These are phyloP conservation scores for Rhipidura dahli DNA, from an alignment of 2,113 vertebrate genomes.

Conservation along the genomic window DNA sequence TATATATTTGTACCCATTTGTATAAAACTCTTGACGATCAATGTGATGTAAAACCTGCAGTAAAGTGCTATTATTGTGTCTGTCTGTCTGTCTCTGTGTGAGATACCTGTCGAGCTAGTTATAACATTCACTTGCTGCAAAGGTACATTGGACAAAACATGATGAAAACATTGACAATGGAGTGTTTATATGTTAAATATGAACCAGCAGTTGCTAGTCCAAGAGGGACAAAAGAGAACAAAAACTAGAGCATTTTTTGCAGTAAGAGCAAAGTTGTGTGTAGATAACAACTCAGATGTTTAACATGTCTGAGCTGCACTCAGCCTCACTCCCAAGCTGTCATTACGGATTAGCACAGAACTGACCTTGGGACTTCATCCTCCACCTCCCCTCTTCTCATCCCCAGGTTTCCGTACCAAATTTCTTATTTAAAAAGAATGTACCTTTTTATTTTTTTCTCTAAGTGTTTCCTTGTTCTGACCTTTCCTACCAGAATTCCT, in stretches of 20 bases:
- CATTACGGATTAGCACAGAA: neutral
- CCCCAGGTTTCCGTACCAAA: neutral
- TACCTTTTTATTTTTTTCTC: neutral
- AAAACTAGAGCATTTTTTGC: neutral
- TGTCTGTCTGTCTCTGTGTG: neutral
- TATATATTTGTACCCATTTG: neutral
- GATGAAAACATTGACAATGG: rapidly evolving
- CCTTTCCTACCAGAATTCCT: neutral
- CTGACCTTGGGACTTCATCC: neutral
- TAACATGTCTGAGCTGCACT: rapidly evolving
- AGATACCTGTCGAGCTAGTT: neutral
- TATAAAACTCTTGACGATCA: neutral
- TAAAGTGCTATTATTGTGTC: neutral
- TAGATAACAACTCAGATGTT: rapidly evolving
- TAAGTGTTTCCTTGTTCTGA: neutral
- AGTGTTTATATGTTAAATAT: neutral
- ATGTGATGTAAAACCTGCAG: neutral
- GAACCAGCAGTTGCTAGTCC: neutral
- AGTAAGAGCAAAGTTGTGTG: rapidly evolving
- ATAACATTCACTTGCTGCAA: rapidly evolving
- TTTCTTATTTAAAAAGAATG: neutral
- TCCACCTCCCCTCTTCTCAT: neutral
- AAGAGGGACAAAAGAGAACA: neutral
- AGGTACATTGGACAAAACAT: neutral
- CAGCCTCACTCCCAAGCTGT: neutral